These are phyloP conservation scores for Marasmarcha lunaedactyla DNA, from an alignment of 2,888 invertebrate species.

Conservation along the genomic window DNA sequence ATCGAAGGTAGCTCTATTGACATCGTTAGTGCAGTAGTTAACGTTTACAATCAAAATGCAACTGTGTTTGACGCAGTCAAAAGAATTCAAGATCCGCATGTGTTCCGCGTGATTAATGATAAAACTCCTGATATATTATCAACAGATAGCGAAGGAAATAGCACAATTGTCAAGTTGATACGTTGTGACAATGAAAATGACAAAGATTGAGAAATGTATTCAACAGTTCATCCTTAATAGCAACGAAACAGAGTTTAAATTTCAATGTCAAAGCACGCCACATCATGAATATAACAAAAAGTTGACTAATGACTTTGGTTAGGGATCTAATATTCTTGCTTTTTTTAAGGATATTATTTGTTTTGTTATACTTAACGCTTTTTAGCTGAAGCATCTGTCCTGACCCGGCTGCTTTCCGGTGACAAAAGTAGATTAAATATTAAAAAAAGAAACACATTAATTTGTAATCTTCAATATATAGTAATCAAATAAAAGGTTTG, in stretches of 20 bases:
- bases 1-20: constrained; percentile 18
- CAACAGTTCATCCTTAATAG: no score
- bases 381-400: constrained; percentile 52
- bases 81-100: constrained; percentile 47
- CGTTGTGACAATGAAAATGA: constrained; percentile 35
- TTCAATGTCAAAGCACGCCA: background rate
- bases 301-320: constrained; percentile 69
- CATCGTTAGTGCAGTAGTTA: constrained; percentile 39
- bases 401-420: no score
- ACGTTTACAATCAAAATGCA: constrained; percentile 51
- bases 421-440: no score
- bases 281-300: constrained; percentile 49
- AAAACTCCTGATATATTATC: constrained; percentile 52
- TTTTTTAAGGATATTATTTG: constrained; percentile 44
- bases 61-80: constrained; percentile 49
- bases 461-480: no score
- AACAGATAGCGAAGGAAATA: constrained; percentile 34
- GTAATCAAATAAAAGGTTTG: no score
- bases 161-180: constrained; percentile 47
- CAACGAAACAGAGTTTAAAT: background rate
- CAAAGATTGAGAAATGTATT: constrained; percentile 13
- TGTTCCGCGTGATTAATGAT: constrained; percentile 60
- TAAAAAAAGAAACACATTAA: no score
- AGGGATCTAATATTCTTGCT: constrained; percentile 64
- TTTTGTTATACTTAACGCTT: constrained; percentile 67